A percentile compares a stretch with the other conserved stretches of the same genome.
Evolutionary conservation across 2,888 invertebrate species (phyloP).

Genomic region (Monoplex corrugatus): DNA sequence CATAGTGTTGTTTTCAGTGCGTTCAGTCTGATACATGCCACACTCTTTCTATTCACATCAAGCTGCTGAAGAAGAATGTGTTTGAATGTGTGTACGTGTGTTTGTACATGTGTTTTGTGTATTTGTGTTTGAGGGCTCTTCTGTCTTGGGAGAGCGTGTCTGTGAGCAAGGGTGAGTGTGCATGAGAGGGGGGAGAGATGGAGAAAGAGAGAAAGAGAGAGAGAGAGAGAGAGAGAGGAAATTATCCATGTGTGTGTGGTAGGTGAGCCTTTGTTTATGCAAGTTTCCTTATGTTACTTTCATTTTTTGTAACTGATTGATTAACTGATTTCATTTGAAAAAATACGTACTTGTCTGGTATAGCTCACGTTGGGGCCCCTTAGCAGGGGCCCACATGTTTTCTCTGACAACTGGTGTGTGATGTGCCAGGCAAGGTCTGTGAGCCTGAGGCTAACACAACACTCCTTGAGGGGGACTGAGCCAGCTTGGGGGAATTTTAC

Average conservation of each 20-base stretch:
- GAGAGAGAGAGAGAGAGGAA: background rate
- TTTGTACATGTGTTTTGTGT: background rate
- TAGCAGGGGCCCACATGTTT: background rate
- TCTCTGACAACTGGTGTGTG: slow-evolving; percentile 40
- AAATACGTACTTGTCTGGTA: too few species aligned
- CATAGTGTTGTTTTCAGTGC: too few species aligned
- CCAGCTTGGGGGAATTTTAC: background rate
- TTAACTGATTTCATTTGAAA: too few species aligned
- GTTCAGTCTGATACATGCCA: too few species aligned
- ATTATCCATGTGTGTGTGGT: background rate
- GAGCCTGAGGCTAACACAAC: background rate
- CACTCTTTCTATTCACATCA: too few species aligned
- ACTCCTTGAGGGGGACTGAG: background rate
- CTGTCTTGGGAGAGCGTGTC: too few species aligned
- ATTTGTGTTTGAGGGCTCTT: background rate
- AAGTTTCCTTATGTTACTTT: background rate
- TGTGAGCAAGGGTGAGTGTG: too few species aligned
- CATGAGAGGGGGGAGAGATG: background rate
- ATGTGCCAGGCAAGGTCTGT: slow-evolving; percentile 48
- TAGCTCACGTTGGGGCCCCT: too few species aligned
- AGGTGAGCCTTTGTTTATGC: background rate
- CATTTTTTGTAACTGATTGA: too few species aligned
- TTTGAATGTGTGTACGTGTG: background rate
- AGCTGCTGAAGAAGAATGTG: too few species aligned
- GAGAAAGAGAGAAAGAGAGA: background rate